These are phyloP conservation scores for Drosophila niveifrons DNA, from an alignment of 2,888 invertebrate genomes.

Conservation along the genomic window DNA sequence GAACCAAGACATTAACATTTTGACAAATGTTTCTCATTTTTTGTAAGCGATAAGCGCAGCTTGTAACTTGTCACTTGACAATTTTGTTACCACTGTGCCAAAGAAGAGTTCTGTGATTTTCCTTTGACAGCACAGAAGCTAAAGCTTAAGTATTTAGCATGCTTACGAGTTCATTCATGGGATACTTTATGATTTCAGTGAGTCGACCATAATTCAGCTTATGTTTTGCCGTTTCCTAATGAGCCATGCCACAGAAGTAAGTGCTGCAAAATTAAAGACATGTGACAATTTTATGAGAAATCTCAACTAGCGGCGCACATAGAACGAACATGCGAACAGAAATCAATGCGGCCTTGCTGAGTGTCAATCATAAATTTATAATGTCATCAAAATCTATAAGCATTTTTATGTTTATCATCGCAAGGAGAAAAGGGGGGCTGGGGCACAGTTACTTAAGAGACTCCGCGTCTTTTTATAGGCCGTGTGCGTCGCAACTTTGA, in stretches of 20 bases:
- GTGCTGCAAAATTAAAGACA: conserved; percentile 34
- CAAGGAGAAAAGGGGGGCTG: background rate
- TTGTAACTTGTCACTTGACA: background rate
- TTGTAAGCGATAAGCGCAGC: background rate
- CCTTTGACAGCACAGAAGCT: conserved; percentile 9
- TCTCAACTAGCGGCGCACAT: conserved; percentile 2
- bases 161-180: conserved; percentile 2
- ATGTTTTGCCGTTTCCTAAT: conserved; percentile 48
- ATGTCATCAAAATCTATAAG: conserved; percentile 62
- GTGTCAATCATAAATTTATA: conserved; percentile 69
- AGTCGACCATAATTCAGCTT: conserved; percentile 44
- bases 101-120: background rate
- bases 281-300: conserved; percentile 28
- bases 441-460: conserved; percentile 38
- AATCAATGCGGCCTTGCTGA: conserved; percentile 36
- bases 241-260: conserved; percentile 31
- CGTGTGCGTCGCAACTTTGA: conserved; percentile 58
- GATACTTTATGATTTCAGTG: background rate
- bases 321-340: conserved; percentile 6
- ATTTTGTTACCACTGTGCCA: conserved; percentile 34
- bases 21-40: too few species aligned
- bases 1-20: too few species aligned
- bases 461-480: conserved; percentile 52
- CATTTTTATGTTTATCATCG: conserved; percentile 54
- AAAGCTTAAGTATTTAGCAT: conserved; percentile 18